Evolutionary conservation across 2,888 invertebrate species (phyloP), one percentile per base, ranked within the genome.

Genomic region (Caenorhabditis becei): DNA sequence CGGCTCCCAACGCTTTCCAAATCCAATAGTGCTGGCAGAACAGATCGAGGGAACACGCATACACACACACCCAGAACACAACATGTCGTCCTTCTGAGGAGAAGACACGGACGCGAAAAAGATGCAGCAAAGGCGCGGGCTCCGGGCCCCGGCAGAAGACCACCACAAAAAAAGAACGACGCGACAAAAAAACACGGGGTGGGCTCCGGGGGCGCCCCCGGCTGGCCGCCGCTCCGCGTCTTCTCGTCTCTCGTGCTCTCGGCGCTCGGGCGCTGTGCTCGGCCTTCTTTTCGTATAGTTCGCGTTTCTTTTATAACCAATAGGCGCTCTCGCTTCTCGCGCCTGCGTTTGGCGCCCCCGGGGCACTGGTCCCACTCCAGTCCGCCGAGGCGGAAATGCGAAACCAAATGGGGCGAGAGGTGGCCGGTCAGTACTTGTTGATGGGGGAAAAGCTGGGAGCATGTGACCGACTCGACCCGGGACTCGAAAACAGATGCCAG

Each of bases 251-350:
- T 32, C 24, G 18, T 59, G 61, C 67, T 67, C 54, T 77, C 62
- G 32, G 18, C 54, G 61, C n/a, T n/a, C n/a, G n/a, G n/a, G n/a
- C n/a, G n/a, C n/a, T n/a, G n/a, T n/a, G n/a, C n/a, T n/a, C n/a
- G n/a, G n/a, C 54, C 67, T 67, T 62, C 67, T 77, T 77, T 77
- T 77, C 69, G 77, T 77, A 77, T 77, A 77, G 77, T 77, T 77
- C 77, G 77, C 77, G 67, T 69, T 77, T 77, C 69, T 69, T 75
- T 77, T 74, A 66, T 74, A 74, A 74, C 74, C 74, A 74, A 74
- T 66, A 58, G 65, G 59, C 58, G 56, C 18, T 59, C 35, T 8
- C 32, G 51, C 62, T 14, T 26, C 49, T 47, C 53, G 63, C 71
- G 62, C 72, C 58, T 72, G 14, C 41, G 14, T 16, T 41, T 41